A percentile compares a stretch with the other conserved stretches of the same genome.
These are phyloP conservation scores for Dasyprocta punctata DNA, from an alignment of 2,113 vertebrate genomes.

Conservation along the genomic window DNA sequence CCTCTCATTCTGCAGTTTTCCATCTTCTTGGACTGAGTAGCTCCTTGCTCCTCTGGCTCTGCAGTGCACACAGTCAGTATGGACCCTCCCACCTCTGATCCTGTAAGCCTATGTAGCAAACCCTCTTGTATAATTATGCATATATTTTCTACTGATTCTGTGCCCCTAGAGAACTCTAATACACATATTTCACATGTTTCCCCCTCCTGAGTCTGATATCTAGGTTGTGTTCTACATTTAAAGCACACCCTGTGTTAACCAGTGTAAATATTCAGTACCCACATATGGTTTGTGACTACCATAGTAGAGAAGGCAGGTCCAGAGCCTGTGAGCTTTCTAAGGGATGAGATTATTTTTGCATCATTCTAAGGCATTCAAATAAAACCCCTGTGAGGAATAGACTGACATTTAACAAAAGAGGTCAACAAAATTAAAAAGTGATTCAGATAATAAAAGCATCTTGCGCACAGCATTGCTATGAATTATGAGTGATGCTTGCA, in stretches of 20 bases:
- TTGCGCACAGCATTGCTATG: neutral
- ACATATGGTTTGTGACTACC: accelerated
- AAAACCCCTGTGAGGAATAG: neutral
- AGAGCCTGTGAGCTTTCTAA: neutral
- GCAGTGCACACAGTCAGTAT: neutral
- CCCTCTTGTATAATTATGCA: neutral
- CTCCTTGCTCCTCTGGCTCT: neutral
- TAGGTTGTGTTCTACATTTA: neutral
- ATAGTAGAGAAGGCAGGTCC: neutral
- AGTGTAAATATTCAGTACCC: neutral
- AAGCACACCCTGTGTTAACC: neutral
- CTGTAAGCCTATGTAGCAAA: neutral
- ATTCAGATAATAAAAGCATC: neutral
- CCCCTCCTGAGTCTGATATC: neutral
- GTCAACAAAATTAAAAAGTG: neutral
- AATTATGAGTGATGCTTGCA: neutral
- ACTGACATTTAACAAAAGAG: neutral
- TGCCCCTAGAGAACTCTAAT: neutral
- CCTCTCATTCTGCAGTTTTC: neutral
- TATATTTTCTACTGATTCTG: neutral
- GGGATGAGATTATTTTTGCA: neutral
- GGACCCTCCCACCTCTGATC: neutral
- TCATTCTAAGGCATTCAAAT: neutral
- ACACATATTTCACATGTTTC: neutral
- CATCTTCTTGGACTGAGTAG: neutral